These are phyloP conservation scores for Bubo scandiacus DNA, from an alignment of 2,113 vertebrate genomes.

Conservation along the genomic window DNA sequence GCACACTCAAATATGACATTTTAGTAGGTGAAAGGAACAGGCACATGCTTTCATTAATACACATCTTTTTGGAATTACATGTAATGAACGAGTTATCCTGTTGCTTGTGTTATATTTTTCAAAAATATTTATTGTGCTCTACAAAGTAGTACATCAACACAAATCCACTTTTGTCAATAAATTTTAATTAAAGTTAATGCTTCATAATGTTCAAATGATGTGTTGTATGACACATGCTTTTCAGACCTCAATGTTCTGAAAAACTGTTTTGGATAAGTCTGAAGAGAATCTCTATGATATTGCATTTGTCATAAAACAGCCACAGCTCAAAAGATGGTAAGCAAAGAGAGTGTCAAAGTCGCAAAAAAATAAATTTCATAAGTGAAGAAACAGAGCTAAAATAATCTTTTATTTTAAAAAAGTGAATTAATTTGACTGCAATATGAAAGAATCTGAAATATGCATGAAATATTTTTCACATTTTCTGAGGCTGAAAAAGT, in stretches of 20 bases:
- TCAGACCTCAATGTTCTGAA: slow-evolving; percentile 30
- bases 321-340: background rate
- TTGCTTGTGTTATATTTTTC: slow-evolving; percentile 52
- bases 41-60: background rate
- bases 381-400: background rate
- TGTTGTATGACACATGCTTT: slow-evolving; percentile 41
- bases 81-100: slow-evolving; percentile 28
- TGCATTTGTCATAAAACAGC: slow-evolving; percentile 22
- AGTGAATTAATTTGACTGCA: background rate
- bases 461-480: background rate
- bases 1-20: background rate
- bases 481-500: background rate
- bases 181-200: slow-evolving; percentile 61
- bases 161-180: slow-evolving; percentile 56
- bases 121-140: slow-evolving; percentile 60
- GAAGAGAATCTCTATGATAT: slow-evolving; percentile 2
- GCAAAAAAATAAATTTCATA: background rate
- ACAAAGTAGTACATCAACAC: slow-evolving; percentile 52
- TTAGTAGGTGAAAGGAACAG: background rate
- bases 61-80: background rate
- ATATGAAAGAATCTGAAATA: background rate
- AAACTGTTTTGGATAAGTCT: slow-evolving; percentile 65
- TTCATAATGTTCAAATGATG: slow-evolving; percentile 61
- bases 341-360: background rate
- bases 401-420: background rate